phyloP scores from a whole-genome alignment of 2,113 vertebrate genomes.

The Phrynosoma blainvillii region DNA sequence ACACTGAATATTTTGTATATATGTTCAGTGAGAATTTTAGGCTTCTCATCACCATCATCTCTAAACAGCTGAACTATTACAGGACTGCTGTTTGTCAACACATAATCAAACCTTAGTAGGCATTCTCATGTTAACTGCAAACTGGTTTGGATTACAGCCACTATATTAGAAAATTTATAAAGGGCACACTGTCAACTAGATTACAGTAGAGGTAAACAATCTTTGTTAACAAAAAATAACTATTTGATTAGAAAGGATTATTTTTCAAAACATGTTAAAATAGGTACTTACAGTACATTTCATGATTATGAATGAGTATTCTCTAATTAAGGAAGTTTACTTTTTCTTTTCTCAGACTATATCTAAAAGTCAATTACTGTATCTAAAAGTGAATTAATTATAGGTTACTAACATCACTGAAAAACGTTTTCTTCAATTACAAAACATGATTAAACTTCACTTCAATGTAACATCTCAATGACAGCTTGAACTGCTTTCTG shows the following conservation, averaged over 20 bases:
- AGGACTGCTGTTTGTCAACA: not conserved
- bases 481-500: not conserved
- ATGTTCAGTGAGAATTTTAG: not conserved
- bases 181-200: not conserved
- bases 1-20: not conserved
- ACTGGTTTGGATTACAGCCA: not conserved
- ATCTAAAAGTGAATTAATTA: no score
- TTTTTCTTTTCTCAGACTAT: no score
- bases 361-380: no score
- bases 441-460: no score
- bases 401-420: not conserved
- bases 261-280: not conserved
- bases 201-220: not conserved
- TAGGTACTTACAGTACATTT: not conserved
- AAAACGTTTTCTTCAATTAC: not conserved
- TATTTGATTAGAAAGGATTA: not conserved
- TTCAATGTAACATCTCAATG: not conserved
- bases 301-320: not conserved
- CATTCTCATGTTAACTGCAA: not conserved
- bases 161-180: not conserved
- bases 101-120: not conserved
- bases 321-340: not conserved
- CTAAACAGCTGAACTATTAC: not conserved
- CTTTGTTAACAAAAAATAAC: not conserved
- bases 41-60: not conserved